These are phyloP conservation scores for Megalops atlanticus DNA, from an alignment of 2,113 vertebrate species.

Conservation along the genomic window DNA sequence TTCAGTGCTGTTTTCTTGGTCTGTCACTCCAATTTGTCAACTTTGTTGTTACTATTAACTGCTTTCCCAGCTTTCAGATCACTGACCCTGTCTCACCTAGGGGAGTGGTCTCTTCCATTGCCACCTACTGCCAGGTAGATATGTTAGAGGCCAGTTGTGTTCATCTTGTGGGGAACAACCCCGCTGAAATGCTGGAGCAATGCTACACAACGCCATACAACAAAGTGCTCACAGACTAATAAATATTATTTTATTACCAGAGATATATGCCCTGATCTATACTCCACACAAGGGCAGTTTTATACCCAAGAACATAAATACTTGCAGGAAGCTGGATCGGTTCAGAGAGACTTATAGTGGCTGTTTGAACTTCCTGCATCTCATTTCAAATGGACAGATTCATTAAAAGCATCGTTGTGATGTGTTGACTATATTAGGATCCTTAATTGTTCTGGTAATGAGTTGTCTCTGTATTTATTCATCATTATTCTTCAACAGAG, in stretches of 20 bases:
- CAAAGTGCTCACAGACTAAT: too few species aligned
- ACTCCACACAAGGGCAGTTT: background rate
- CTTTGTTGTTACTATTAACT: too few species aligned
- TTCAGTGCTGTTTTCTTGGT: too few species aligned
- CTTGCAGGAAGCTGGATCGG: too few species aligned
- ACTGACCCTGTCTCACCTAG: too few species aligned
- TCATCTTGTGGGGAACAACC: background rate
- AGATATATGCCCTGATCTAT: background rate
- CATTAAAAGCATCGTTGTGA: background rate
- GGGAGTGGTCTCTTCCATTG: too few species aligned
- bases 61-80: too few species aligned
- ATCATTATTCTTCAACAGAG: too few species aligned
- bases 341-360: background rate
- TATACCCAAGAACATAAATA: background rate
- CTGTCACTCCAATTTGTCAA: too few species aligned
- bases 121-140: too few species aligned
- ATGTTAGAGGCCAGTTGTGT: too few species aligned
- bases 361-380: background rate
- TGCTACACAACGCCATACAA: background rate
- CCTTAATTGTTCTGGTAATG: background rate
- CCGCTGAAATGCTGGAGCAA: background rate
- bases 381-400: background rate
- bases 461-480: too few species aligned
- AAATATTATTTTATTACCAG: background rate
- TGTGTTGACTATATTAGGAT: background rate